These are phyloP conservation scores for Catharus bicknelli DNA, from an alignment of 2,113 vertebrate species.

Conservation along the genomic window DNA sequence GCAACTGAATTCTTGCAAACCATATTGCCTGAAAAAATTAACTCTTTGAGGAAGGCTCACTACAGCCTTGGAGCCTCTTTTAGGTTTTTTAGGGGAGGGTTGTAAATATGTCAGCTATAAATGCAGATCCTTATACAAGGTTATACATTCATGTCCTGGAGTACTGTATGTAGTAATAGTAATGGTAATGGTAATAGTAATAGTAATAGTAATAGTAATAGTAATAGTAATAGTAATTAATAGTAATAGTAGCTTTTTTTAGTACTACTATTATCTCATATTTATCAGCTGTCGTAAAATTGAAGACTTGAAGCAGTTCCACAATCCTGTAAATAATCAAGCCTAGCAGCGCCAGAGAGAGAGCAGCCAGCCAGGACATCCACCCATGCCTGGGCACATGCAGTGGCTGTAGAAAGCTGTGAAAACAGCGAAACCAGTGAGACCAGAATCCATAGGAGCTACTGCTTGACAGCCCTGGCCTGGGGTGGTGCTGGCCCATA, in stretches of 20 bases:
- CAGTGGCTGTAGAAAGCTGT: fast-evolving
- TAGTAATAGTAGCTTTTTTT: too few species aligned
- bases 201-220: background rate
- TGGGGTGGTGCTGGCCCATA: background rate
- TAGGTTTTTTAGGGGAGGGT: background rate
- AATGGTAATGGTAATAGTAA: too few species aligned
- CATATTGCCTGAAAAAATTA: background rate
- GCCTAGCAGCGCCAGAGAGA: background rate
- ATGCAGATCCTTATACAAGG: background rate
- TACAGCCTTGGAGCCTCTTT: fast-evolving
- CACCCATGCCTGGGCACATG: background rate
- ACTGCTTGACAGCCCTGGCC: background rate
- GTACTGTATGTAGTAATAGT: background rate
- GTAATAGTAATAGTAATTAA: too few species aligned
- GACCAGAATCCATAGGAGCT: background rate
- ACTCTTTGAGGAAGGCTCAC: background rate
- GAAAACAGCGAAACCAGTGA: background rate
- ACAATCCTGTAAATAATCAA: background rate
- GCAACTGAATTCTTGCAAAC: background rate
- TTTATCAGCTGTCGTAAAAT: background rate
- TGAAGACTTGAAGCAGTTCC: background rate
- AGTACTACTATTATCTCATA: too few species aligned
- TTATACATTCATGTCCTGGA: background rate
- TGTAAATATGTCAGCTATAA: background rate
- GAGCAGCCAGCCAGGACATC: background rate